Conservation (phyloP, 2,797 vertebrate species). For the Gallirallus australis region DNA sequence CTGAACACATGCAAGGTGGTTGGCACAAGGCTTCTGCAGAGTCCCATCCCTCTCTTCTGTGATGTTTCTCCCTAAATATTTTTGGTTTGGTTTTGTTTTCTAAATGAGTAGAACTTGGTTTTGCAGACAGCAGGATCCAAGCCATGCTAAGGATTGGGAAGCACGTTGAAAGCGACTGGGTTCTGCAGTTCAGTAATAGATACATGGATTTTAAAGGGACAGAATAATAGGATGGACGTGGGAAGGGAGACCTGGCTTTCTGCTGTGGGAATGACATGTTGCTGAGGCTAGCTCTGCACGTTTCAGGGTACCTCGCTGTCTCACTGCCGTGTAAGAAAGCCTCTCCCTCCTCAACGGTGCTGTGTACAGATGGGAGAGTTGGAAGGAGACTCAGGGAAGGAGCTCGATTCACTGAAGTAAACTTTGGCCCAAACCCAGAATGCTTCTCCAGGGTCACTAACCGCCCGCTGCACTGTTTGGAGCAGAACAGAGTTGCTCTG, state of each 20-base stretch:
- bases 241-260: not conserved
- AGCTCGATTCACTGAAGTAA: not conserved
- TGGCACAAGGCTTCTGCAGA: not conserved
- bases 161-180: not conserved
- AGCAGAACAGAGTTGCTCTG: not conserved
- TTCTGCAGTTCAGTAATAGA: not conserved
- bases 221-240: not conserved
- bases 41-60: not conserved
- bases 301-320: not conserved
- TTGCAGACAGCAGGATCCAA: not conserved
- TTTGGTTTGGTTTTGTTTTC: not conserved
- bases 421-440: not conserved
- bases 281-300: not conserved
- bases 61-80: not conserved
- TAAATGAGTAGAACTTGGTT: not conserved
- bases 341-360: not conserved
- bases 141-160: not conserved
- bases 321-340: not conserved
- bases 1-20: not conserved
- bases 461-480: not conserved
- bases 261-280: rapidly evolving
- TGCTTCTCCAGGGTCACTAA: not conserved
- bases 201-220: not conserved
- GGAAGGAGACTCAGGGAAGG: not conserved
- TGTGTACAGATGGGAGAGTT: not conserved